These are phyloP conservation scores for Drosophila miranda DNA, from an alignment of 1,140 invertebrate species.

Conservation along the genomic window DNA sequence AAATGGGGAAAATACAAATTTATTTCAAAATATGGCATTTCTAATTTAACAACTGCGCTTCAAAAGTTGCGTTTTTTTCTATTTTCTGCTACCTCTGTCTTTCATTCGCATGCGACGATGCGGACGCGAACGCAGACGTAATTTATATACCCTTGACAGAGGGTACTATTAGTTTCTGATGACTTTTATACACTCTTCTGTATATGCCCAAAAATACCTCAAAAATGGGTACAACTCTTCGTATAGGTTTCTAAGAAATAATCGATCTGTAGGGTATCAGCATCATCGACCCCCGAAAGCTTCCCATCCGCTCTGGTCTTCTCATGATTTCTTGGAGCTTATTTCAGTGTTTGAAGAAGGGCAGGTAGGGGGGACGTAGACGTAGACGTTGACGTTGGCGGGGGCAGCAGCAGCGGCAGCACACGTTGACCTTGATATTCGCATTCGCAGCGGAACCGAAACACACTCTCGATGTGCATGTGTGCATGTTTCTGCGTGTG, in stretches of 20 bases:
- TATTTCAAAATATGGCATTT: conserved; percentile 71
- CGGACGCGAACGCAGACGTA: no score
- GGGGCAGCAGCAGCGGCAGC: conserved; percentile 33
- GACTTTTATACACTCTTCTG: no score
- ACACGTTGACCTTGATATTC: conserved; percentile 81
- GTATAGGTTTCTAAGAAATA: no score
- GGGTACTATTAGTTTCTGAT: no score
- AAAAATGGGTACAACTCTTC: no score
- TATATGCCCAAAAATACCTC: no score
- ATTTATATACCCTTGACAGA: no score
- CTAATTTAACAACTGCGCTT: conserved; percentile 76
- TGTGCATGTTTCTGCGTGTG: no score
- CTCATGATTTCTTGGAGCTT: conserved; percentile 64
- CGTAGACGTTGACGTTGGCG: conserved; percentile 1
- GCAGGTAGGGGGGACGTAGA: not conserved
- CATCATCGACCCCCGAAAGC: no score
- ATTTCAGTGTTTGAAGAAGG: conserved; percentile 36
- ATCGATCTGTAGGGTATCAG: no score
- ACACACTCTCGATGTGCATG: conserved; percentile 3
- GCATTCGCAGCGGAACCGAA: conserved; percentile 79
- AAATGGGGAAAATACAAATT: conserved; percentile 12
- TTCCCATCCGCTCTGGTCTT: conserved; percentile 17
- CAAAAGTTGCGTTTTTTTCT: conserved; percentile 64
- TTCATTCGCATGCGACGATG: conserved; percentile 32
- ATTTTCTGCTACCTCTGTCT: conserved; percentile 3